Conservation (phyloP, 92 coral and sea anemone species). For the Epizoanthus ramosus region DNA sequence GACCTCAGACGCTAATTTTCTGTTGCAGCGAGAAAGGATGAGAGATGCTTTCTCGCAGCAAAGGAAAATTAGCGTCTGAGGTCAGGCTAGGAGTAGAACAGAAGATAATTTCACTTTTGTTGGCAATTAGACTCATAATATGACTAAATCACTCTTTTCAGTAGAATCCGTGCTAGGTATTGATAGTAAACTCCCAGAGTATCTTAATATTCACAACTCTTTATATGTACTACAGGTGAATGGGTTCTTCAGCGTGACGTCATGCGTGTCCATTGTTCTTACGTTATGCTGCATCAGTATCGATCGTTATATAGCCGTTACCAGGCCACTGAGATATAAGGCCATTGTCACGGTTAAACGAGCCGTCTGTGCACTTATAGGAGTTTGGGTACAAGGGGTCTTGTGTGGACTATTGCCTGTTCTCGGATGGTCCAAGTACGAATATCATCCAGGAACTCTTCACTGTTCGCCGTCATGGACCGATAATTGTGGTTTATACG, state of each 20-base stretch:
- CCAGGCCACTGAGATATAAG: constrained; percentile 77
- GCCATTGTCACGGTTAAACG: constrained; percentile 73
- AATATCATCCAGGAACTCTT: constrained; percentile 85
- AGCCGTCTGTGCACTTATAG: constrained; percentile 59
- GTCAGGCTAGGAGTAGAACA: too few relatives aligned
- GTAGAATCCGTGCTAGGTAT: too few relatives aligned
- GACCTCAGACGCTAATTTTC: too few relatives aligned
- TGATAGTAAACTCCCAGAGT: not conserved
- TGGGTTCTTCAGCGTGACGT: constrained; percentile 83
- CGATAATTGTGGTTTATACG: constrained; percentile 66
- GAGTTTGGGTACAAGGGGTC: constrained; percentile 74
- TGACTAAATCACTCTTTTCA: too few relatives aligned
- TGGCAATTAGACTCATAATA: too few relatives aligned
- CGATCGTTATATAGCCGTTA: constrained; percentile 91
- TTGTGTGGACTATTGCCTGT: constrained; percentile 82
- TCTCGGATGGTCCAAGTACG: constrained; percentile 75
- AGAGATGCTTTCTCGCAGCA: too few relatives aligned
- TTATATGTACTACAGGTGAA: constrained; percentile 61
- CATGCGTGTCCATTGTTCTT: constrained; percentile 71
- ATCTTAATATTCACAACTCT: not conserved
- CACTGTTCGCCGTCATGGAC: constrained; percentile 92
- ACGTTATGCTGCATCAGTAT: constrained; percentile 85
- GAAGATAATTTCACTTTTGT: too few relatives aligned
- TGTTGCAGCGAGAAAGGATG: too few relatives aligned
- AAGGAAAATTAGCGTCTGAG: too few relatives aligned